Percentiles rank a stretch among this genome's conserved stretches.
These are phyloP conservation scores for Bos javanicus DNA, from an alignment of 2,113 vertebrate species.

Conservation along the genomic window DNA sequence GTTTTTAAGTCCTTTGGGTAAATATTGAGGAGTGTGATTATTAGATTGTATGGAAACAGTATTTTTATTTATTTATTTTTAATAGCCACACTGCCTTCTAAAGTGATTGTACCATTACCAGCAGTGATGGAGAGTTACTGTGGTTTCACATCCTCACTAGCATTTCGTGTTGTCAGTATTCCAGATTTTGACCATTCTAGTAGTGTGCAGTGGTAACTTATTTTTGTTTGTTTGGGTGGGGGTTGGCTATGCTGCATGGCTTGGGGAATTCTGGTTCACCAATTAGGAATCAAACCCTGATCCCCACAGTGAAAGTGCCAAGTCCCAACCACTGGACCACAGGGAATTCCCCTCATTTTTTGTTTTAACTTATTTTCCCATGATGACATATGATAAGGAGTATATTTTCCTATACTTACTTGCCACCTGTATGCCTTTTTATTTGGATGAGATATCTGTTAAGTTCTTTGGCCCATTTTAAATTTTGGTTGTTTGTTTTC, in stretches of 20 bases:
- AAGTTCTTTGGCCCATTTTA: not conserved
- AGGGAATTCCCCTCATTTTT: not conserved
- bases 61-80: not conserved
- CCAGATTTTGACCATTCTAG: not conserved
- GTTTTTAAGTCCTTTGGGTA: not conserved
- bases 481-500: not conserved
- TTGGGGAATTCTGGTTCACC: not conserved
- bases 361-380: not conserved
- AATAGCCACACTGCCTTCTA: not conserved
- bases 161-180: not conserved
- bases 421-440: not conserved
- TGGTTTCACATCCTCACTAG: not conserved
- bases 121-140: not conserved
- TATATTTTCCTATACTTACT: not conserved
- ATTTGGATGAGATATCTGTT: not conserved
- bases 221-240: not conserved
- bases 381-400: not conserved
- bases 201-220: not conserved
- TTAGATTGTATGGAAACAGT: not conserved
- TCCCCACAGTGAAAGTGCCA: not conserved
- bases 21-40: not conserved
- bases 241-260: rapidly evolving
- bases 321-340: not conserved
- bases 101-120: not conserved
- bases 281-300: not conserved